Base-by-base conservation (phyloP, 2,113 vertebrate genomes). In the Tachycineta bicolor region DNA sequence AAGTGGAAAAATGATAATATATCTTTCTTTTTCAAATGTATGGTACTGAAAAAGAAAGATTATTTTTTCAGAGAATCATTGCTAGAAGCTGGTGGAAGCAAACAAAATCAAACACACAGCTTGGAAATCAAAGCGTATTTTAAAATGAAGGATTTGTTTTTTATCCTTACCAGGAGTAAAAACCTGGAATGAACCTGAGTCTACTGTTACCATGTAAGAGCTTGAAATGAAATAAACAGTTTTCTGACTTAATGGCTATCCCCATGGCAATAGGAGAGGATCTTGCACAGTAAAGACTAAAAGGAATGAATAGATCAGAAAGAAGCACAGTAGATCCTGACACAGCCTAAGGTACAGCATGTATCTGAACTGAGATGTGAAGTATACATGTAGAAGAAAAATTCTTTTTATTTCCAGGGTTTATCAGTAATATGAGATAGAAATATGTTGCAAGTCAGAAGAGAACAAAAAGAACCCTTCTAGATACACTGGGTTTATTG, bases 171-270 rank as follows among this genome's bases (percentile, higher is more conserved):
- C 60, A 87, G 63, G 34, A 92, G 79, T 90, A 96, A 69, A 69
- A 83, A 97, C 31, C 70, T 83, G 79, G 82, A 96, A 95, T 76
- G 65, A 97, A 90, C 41, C 84, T 82, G 50, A 90, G 24, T 67
- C 33, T 78, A 71, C 53, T 83, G 62, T 95, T 90, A 90, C 95
- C 75, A 46, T 62, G 31, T 83, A 91, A 96, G 85, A 83, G 71
- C 41, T 70, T 96, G 60, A 95, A 95, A 97, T 74, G 34, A 96
- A 97, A 92, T 83, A 93, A 98, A 91, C 71, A 93, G 46, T 55
- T 92, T 95, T 92, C 89, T 94, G 90, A 94, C 82, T 87, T 89
- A 95, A 77, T 78, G 88, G 73, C 43, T 93, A 87, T 96, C 62
- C 78, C 94, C 93, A 95, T 96, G 87, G 96, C 76, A 95, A 95